Evolutionary conservation across 2,888 invertebrate genomes (phyloP), one percentile per base, ranked within the genome.

Genomic region (Tupiocoris notatus): DNA sequence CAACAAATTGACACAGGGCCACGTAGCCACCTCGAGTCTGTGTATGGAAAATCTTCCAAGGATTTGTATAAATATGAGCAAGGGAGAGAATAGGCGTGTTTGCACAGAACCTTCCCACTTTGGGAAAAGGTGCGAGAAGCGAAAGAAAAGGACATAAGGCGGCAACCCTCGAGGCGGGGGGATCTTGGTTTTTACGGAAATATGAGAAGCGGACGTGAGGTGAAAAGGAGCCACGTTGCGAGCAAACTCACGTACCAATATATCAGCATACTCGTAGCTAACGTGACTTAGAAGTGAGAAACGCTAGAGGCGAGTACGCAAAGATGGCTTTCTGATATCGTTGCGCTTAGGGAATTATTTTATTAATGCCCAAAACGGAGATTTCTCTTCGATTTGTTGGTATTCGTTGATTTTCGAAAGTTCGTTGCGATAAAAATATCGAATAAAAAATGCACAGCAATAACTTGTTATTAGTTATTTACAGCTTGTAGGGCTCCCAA

Each of bases 41-140:
- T 12, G 39, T 39, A 18, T 6, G 68, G 59, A 22, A 70, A 70
- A 70, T 70, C 70, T 59, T 23, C 70, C n/a, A 25, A 12, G 70
- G 70, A 70, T 70, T 70, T 70, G 59, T 70, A 70, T 70, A 70
- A 70, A 70, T 70, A 70, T 70, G 59, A 70, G 58, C n/a, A 22
- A 21, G 58, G 67, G 61, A 7, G 39, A 39, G 39, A 39, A 39
- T 39, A 39, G 39, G 39, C 39, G 39, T n/a, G n/a, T n/a, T n/a
- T n/a, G n/a, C n/a, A n/a, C n/a, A n/a, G 39, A 39, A 39, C 12
- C 3, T 39, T 7, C 39, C 39, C 12, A 39, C 12, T 7, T 39
- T 12, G 39, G 39, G 39, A 39, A 39, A 39, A 39, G 39, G 39
- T 39, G 39, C 6, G 12, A 39, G 39, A 39, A 39, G 39, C 6